Percentiles rank a stretch among this genome's conserved stretches.
Conservation (phyloP, 2,888 invertebrate species). For the Cosmia pyralina region DNA sequence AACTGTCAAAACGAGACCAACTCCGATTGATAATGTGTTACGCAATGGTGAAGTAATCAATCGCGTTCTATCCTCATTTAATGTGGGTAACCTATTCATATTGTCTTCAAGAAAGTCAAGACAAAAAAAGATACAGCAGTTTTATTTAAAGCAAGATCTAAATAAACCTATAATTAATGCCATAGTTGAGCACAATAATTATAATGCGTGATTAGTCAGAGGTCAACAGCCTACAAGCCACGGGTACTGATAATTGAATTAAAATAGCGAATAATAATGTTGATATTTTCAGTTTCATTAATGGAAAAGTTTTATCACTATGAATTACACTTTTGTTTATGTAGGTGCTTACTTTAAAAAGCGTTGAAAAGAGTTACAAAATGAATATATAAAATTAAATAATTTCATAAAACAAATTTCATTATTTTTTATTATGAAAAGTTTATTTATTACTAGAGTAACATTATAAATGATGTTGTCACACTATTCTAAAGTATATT, state of each 20-base stretch:
- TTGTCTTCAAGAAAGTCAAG: background rate
- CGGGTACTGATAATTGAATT: constrained; percentile 13
- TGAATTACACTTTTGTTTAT: background rate
- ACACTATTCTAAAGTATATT: background rate
- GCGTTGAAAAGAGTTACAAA: background rate
- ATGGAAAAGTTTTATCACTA: background rate
- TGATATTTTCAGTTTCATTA: background rate
- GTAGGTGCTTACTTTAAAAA: background rate
- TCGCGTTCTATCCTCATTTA: background rate
- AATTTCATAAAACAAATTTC: no score
- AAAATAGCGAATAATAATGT: background rate
- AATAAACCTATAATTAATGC: background rate
- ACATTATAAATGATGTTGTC: constrained; percentile 3
- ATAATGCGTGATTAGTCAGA: constrained; percentile 18
- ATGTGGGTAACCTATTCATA: background rate
- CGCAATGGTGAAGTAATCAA: no score
- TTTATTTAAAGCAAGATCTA: background rate
- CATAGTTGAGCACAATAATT: background rate
- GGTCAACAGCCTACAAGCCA: constrained; percentile 30
- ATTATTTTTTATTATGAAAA: background rate
- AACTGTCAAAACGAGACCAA: no score
- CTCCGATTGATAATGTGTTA: no score
- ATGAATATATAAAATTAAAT: no score
- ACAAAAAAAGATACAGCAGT: background rate
- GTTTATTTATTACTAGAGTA: background rate